Conservation (phyloP, 2,797 vertebrate species). For the Pantherophis vulpinus region DNA sequence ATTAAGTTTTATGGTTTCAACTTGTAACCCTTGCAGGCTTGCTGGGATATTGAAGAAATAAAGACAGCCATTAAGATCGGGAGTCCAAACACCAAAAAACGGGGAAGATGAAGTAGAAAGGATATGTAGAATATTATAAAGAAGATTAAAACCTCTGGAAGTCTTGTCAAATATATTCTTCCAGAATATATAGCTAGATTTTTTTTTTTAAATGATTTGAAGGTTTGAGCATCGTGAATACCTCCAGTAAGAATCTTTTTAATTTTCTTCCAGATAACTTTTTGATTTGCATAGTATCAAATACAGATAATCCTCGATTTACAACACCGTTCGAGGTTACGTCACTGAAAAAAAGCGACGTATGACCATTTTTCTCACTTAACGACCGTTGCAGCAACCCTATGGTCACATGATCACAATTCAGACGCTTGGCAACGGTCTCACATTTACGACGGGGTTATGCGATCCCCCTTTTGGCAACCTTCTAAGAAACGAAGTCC, state of each 20-base stretch:
- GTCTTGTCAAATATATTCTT: not conserved
- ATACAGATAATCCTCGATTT: not conserved
- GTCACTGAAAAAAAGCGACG: not conserved
- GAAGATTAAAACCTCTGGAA: not conserved
- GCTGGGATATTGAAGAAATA: not conserved
- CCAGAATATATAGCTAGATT: not conserved
- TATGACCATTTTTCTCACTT: no score
- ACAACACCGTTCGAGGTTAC: not conserved
- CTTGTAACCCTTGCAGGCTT: constrained; percentile 6
- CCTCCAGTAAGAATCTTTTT: not conserved
- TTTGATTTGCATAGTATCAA: not conserved
- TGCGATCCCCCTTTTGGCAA: no score
- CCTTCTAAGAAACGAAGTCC: no score
- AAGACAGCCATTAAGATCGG: not conserved
- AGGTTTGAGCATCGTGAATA: not conserved
- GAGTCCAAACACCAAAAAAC: not conserved
- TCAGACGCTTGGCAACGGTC: no score
- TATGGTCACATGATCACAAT: no score
- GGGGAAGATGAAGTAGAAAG: not conserved
- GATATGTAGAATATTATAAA: not conserved
- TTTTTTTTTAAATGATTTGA: not conserved
- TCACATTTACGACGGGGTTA: not conserved
- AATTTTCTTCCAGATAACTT: not conserved
- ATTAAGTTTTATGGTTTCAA: constrained; percentile 34
- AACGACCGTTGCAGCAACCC: no score